Percentiles rank a stretch among this genome's conserved stretches.
Evolutionary conservation across 2,888 invertebrate genomes (phyloP).

Genomic region (Hydrotaea cyrtoneurina): DNA sequence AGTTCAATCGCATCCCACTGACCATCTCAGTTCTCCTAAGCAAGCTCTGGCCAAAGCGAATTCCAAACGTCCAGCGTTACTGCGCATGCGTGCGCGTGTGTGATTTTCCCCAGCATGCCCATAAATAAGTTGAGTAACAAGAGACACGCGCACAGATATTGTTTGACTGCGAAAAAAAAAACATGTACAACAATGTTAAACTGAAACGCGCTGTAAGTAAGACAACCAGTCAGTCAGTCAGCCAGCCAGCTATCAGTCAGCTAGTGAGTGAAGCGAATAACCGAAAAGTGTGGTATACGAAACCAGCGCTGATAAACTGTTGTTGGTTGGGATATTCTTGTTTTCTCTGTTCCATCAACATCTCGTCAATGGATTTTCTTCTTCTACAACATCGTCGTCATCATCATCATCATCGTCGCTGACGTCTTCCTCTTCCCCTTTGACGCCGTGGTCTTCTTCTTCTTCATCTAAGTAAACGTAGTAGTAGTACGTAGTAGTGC

Average conservation of each 20-base stretch:
- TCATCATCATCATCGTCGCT: slow-evolving; percentile 30
- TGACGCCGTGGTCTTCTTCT: slow-evolving; percentile 73
- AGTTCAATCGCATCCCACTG: too few species aligned
- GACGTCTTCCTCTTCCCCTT: slow-evolving; percentile 22
- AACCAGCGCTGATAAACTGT: too few species aligned
- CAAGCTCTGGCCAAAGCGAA: too few species aligned
- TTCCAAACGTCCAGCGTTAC: too few species aligned
- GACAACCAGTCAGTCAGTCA: slow-evolving; percentile 2
- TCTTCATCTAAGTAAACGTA: slow-evolving; percentile 55
- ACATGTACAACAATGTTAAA: slow-evolving; percentile 16
- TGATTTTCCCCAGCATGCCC: neutral
- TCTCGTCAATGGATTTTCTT: slow-evolving; percentile 35
- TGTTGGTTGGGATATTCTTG: neutral
- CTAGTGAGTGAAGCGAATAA: neutral
- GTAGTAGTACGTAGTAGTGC: slow-evolving; percentile 61
- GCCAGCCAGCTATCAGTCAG: slow-evolving; percentile 4
- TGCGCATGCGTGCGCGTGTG: slow-evolving; percentile 6
- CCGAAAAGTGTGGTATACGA: too few species aligned
- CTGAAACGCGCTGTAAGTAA: slow-evolving; percentile 42
- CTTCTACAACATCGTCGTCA: slow-evolving; percentile 35
- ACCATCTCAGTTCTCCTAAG: too few species aligned
- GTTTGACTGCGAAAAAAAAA: slow-evolving; percentile 30
- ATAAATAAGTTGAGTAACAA: slow-evolving; percentile 56
- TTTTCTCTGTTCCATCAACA: slow-evolving; percentile 24
- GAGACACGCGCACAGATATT: slow-evolving; percentile 60